These are phyloP conservation scores for Fragum sueziense DNA, from an alignment of 2,888 invertebrate species.

Conservation along the genomic window DNA sequence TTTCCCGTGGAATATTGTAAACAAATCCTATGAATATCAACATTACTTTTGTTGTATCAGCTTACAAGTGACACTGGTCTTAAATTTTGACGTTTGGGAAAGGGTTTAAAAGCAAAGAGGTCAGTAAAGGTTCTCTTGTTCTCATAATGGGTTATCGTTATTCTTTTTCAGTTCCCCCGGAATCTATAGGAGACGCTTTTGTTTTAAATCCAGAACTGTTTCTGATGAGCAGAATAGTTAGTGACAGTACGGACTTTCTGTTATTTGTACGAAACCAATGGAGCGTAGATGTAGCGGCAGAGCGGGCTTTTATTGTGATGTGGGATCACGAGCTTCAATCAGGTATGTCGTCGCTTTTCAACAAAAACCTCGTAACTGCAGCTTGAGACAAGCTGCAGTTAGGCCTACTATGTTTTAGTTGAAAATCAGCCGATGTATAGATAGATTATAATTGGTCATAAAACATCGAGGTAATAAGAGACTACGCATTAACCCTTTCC, in stretches of 20 bases:
- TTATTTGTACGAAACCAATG: conserved; percentile 54
- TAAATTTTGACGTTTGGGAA: not conserved
- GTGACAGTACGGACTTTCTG: conserved; percentile 54
- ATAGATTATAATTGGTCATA: no score
- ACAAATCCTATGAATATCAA: no score
- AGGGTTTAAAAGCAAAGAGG: not conserved
- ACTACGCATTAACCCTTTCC: no score
- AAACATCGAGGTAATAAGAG: no score
- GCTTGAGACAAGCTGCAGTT: no score
- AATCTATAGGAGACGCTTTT: conserved; percentile 59
- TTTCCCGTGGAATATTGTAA: no score
- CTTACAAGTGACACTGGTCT: not conserved
- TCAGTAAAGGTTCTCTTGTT: not conserved
- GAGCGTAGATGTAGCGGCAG: not conserved
- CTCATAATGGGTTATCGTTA: not conserved
- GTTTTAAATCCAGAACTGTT: conserved; percentile 65
- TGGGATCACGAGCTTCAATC: conserved; percentile 26
- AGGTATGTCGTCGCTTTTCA: no score
- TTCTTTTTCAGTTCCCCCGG: conserved; percentile 11
- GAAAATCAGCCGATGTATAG: no score
- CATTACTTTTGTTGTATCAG: no score
- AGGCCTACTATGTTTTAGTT: no score
- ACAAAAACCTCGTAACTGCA: no score
- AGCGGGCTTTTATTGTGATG: conserved; percentile 24
- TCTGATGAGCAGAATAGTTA: conserved; percentile 63